phyloP scores from a whole-genome alignment of 2,113 vertebrate genomes.

The Eptesicus fuscus region DNA sequence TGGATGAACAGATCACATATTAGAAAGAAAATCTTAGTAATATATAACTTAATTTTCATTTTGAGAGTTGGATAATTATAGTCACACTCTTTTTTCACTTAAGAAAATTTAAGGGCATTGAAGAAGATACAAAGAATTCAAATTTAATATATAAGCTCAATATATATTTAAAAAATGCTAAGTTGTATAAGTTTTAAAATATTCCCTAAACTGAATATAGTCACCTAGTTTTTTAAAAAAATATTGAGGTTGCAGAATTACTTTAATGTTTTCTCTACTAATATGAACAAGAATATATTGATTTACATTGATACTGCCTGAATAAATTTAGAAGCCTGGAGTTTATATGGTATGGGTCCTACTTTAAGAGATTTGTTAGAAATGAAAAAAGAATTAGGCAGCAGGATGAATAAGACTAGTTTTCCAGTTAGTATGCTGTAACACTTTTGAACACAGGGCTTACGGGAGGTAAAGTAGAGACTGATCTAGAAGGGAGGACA shows the following conservation, averaged over 20 bases:
- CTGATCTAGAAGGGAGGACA: background rate
- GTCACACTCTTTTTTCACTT: background rate
- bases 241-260: background rate
- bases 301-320: background rate
- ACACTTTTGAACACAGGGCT: background rate
- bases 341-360: constrained; percentile 20
- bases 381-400: constrained; percentile 20
- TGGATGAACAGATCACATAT: background rate
- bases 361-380: constrained; percentile 6
- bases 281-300: background rate
- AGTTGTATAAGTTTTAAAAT: background rate
- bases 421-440: background rate
- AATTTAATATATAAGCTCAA: background rate
- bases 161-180: background rate
- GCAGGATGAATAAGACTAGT: background rate
- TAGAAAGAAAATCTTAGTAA: background rate
- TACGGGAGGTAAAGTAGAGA: background rate
- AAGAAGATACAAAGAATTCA: constrained; percentile 6
- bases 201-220: background rate
- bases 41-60: background rate
- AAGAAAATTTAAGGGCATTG: constrained; percentile 4
- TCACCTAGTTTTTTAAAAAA: background rate
- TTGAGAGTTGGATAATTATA: background rate
- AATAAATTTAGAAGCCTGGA: constrained; percentile 9
- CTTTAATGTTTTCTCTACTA: background rate